Evolutionary conservation across 1,140 invertebrate genomes (phyloP).

Genomic region (Proctacanthus coquilletti): DNA sequence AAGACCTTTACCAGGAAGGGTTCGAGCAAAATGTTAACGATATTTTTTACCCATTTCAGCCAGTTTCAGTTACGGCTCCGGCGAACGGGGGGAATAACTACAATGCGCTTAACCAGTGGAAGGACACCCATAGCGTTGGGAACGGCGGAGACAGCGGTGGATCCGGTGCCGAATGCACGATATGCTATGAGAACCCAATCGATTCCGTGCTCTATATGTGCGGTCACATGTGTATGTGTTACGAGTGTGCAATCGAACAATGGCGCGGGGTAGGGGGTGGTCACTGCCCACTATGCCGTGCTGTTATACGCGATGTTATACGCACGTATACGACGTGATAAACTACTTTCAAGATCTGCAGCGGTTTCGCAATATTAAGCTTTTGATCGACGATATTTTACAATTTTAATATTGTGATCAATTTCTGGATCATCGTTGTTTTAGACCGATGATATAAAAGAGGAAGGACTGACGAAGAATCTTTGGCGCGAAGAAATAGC

Average conservation of each 20-base stretch:
- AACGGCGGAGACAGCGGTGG: constrained; percentile 26
- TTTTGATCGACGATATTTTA: no score
- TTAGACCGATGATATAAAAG: no score
- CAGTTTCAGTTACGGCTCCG: constrained; percentile 10
- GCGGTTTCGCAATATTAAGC: no score
- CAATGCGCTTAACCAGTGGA: constrained; percentile 15
- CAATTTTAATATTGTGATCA: no score
- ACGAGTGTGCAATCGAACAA: constrained; percentile 83
- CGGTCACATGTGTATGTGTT: constrained; percentile 98
- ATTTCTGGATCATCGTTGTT: no score
- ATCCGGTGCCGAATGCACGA: constrained; percentile 66
- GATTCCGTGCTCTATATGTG: constrained; percentile 92
- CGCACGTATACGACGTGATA: constrained; percentile 79
- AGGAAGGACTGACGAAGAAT: no score
- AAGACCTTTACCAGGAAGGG: no score
- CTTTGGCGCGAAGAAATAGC: no score
- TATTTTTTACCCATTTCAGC: no score
- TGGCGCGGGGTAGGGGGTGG: constrained; percentile 78
- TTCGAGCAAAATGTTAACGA: no score
- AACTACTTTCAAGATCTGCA: no score
- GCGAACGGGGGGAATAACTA: constrained; percentile 16
- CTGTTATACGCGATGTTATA: constrained; percentile 86
- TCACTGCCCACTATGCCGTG: constrained; percentile 86
- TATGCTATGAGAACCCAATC: constrained; percentile 85
- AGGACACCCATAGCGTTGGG: constrained; percentile 16